Evolutionary conservation across 2,888 invertebrate species (phyloP), one percentile per base, ranked within the genome.

Genomic region (Ophioninae sp.): DNA sequence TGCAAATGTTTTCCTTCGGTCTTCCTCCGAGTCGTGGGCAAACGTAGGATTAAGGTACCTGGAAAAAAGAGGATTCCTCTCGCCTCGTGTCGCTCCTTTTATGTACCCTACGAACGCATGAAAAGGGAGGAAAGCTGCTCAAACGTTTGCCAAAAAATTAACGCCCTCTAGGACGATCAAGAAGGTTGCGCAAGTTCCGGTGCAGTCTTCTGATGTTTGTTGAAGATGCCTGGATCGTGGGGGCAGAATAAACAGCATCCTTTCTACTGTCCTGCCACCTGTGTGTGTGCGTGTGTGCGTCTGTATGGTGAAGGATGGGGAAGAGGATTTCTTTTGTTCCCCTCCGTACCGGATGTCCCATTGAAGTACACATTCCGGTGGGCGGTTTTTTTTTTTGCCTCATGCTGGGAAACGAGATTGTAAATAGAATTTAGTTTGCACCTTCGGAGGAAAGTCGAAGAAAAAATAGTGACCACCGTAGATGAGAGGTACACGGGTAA

Each of bases 361-460:
- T 91, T 87, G 88, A 88, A 86, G 69, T 85, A 88, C 81, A 85
- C 83, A 44, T 44, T 44, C 44, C 44, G 44, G 88, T 89, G 88
- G 89, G 90, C 89, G 89, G 83, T 84, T 64, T 50, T 39, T 56
- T 78, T 61, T n/a, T n/a, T n/a, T n/a, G 87, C 86, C 85, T 83
- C 88, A 85, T 86, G 86, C 88, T 88, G 87, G 68, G 85, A 86
- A 72, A 89, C 87, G 88, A 90, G 87, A 86, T 80, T 88, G 86
- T 89, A 91, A 89, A 91, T 87, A 86, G 88, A 88, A 82, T 90
- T 88, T 88, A 87, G 88, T 88, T 70, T 84, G 86, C 87, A 82
- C 80, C 83, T 68, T 79, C 78, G 82, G 44, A 44, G 85, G 82
- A 88, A 86, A 86, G 85, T 87, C 84, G 85, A 83, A 86, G 86